These are phyloP conservation scores for Hyposmocoma kahamanoa DNA, from an alignment of 1,140 invertebrate genomes.

Conservation along the genomic window DNA sequence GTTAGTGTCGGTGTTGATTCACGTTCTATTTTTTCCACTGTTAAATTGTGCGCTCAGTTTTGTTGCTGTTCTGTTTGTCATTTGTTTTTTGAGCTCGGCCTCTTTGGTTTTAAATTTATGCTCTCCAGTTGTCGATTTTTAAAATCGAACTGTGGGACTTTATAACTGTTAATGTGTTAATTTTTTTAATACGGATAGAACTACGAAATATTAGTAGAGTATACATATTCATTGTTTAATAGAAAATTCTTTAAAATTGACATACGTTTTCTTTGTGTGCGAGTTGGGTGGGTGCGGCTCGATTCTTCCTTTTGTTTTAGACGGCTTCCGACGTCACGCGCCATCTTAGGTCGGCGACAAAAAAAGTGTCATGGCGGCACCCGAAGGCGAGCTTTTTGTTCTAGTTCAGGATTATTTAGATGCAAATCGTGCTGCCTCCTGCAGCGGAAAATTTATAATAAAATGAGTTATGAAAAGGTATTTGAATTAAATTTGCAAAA, in stretches of 20 bases:
- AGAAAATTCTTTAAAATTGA: too few relatives aligned
- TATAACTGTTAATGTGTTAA: too few relatives aligned
- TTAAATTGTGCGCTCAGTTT: too few relatives aligned
- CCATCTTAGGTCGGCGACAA: slow-evolving; percentile 67
- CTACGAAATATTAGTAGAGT: too few relatives aligned
- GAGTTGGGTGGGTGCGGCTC: slow-evolving; percentile 46
- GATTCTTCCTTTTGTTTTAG: slow-evolving; percentile 67
- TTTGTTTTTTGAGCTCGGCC: background rate
- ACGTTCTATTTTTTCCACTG: too few relatives aligned
- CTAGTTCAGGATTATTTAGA: slow-evolving; percentile 28
- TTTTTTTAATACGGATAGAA: too few relatives aligned
- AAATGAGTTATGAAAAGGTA: too few relatives aligned
- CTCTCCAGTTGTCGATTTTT: background rate
- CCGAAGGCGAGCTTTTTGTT: slow-evolving; percentile 43
- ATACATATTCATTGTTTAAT: too few relatives aligned
- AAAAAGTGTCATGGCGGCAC: slow-evolving; percentile 66
- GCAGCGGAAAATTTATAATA: too few relatives aligned
- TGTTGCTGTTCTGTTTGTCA: background rate
- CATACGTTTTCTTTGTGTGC: slow-evolving; percentile 20
- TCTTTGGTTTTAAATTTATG: background rate
- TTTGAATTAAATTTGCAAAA: too few relatives aligned
- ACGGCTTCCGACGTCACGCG: slow-evolving; percentile 40
- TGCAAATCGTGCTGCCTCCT: background rate
- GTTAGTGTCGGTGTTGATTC: slow-evolving; percentile 9
- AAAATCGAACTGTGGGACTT: slow-evolving; percentile 17